Evolutionary conservation across 2,113 vertebrate genomes (phyloP).

Genomic region (Drymodes brunneopygia): DNA sequence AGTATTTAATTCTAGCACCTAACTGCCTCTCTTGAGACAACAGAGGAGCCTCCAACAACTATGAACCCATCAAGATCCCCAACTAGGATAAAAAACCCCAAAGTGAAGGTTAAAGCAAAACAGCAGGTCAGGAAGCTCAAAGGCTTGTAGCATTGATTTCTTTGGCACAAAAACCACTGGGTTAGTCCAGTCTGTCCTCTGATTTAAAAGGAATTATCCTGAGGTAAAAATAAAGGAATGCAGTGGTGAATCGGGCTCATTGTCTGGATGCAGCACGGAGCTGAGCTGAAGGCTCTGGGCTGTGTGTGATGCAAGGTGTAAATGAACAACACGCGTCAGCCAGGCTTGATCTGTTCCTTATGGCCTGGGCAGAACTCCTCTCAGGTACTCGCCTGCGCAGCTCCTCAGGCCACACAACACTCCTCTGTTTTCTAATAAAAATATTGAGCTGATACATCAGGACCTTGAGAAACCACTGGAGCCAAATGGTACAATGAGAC

Average conservation of each 20-base stretch:
- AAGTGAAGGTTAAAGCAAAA: conserved; percentile 57
- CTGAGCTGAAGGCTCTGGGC: not conserved
- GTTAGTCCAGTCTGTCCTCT: conserved; percentile 32
- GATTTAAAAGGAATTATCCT: conserved; percentile 59
- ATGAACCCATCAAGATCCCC: conserved; percentile 39
- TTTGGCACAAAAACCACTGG: conserved; percentile 44
- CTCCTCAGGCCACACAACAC: not conserved
- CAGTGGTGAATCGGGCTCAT: conserved; percentile 33
- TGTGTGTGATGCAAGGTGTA: conserved; percentile 2
- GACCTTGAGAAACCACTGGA: not conserved
- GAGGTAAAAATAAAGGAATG: conserved; percentile 61
- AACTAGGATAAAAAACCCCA: conserved; percentile 28
- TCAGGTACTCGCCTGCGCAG: not conserved
- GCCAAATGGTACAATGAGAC: not conserved
- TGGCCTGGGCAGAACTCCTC: rapidly evolving
- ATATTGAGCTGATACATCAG: not conserved
- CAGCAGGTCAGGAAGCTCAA: conserved; percentile 64
- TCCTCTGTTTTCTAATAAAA: not conserved
- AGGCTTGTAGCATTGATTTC: conserved; percentile 42
- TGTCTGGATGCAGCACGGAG: not conserved
- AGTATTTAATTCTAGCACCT: conserved; percentile 56
- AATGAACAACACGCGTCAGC: conserved; percentile 40
- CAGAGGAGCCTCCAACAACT: conserved; percentile 49
- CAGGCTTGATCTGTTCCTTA: not conserved
- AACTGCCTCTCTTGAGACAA: conserved; percentile 49